Percentiles rank a stretch among this genome's conserved stretches.
phyloP scores from a whole-genome alignment of 37 sponge, comb jelly and placozoan genomes.

The Beroe forskalii region DNA sequence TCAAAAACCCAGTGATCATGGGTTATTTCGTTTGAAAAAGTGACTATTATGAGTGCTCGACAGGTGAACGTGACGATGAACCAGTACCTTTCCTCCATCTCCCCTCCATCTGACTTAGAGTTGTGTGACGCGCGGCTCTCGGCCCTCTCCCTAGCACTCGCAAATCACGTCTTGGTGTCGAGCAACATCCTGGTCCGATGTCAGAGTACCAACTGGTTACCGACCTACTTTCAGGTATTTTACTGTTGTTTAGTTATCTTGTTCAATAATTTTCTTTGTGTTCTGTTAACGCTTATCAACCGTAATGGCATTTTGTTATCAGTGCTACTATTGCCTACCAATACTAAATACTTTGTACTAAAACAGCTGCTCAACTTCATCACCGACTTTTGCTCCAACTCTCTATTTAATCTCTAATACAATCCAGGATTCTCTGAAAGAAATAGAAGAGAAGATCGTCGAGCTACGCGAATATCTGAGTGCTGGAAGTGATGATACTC shows the following conservation, averaged over 20 bases:
- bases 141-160: constrained; percentile 31
- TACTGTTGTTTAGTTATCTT: too few relatives aligned
- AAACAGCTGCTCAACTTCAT: too few relatives aligned
- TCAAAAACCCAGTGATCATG: too few relatives aligned
- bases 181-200: constrained; percentile 19
- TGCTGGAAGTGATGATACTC: background rate
- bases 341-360: too few relatives aligned
- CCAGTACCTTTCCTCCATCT: constrained; percentile 15
- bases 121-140: constrained; percentile 29
- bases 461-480: constrained; percentile 10
- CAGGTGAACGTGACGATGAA: constrained; percentile 54
- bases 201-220: background rate
- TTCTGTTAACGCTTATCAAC: too few relatives aligned
- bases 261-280: too few relatives aligned
- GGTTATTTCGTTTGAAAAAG: too few relatives aligned
- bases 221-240: background rate
- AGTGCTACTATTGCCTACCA: too few relatives aligned
- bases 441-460: constrained; percentile 45
- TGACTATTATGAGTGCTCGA: too few relatives aligned
- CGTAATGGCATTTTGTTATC: too few relatives aligned
- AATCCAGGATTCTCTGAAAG: constrained; percentile 36
- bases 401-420: too few relatives aligned
- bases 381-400: too few relatives aligned
- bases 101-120: constrained; percentile 33
- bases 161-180: constrained; percentile 1